Base-by-base conservation (phyloP, 2,888 invertebrate species). In the Agrotis puta region DNA sequence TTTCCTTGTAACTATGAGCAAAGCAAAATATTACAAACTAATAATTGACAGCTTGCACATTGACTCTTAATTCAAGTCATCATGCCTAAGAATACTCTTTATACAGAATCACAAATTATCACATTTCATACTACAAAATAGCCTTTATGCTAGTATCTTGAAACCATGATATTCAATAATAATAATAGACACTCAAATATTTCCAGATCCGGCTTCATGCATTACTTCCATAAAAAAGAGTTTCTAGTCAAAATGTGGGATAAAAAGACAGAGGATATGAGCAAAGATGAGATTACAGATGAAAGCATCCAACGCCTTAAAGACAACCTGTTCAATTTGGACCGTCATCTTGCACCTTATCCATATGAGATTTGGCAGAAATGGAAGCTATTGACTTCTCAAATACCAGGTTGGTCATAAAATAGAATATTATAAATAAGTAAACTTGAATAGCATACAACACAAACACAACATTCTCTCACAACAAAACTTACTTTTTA, bases 191-290 rank as follows among this genome's bases (percentile, higher is more conserved):
- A 53, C 7, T 39, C 0, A 39, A 62, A 63, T 43, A 43, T 51
- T 88, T 89, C 13, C 87, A 95, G 98, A 81, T 97, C 98, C 66
- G 99, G 99, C 5, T 99, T 99, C 89, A 97, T 98, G 90, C 98
- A 99, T 90, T 97, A 97, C 88, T 99, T 99, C 89, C 96, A 97
- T 82, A 97, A 97, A 82, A 97, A 97, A 74, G 99, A 99, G 94
- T 97, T 99, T 79, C 89, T 99, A 3, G 98, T 99, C 0, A 98
- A 97, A 88, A 98, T 97, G 91, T 99, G 99, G 99, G 98, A 99
- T 91, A 94, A 96, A 68, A 94, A 96, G 24, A 94, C 95, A 4
- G 99, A 99, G 94, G 98, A 98, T 88, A 96, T 98, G 20, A 96
- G 97, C 79, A 94, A 94, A 7, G 97, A 97, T 89, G 97, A 96